Evolutionary conservation across 1,140 invertebrate genomes (phyloP), one percentile per base, ranked within the genome.

Genomic region (Drosophila miranda): DNA sequence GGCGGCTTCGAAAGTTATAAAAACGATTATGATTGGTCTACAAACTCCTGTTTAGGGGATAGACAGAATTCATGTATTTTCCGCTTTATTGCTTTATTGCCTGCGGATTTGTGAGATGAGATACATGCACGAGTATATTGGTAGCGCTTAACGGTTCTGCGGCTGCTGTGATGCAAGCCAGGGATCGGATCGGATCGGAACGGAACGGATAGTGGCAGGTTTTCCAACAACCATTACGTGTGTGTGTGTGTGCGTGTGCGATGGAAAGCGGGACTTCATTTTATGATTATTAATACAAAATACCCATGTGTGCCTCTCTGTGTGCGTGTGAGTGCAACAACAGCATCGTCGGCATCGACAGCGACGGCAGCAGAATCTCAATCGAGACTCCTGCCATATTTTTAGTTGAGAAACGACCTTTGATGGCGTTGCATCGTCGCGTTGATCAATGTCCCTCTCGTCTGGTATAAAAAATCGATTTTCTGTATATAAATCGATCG

Each of bases 391-490:
- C 66, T 79, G 63, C 77, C 67, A 79, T 74, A 89, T 81, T 87
- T 90, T 90, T 81, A 90, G 89, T 90, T 88, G 82, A 90, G 90
- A 89, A 89, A 84, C 80, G 89, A 90, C 86, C 86, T 89, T 89
- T 90, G 89, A 90, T 90, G 89, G 80, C 80, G 86, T 71, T 84
- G 78, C 86, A 90, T 90, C 89, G 89, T 90, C 70, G 77, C 82
- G 74, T 70, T 86, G 82, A 86, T 86, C 81, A 63, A 77, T 80
- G 73, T 46, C 59, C 60, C 58, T 50, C 50, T 61, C 13, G 55
- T 70, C 44, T 59, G 57, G 73, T 60, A 53, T 44, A 43, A 68
- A 43, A 26, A 56, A 44, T 26, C 54, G 11, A 38, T 50, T 30
- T 50, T 30, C 41, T 13, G 38, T n/a, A 1, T 11, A 38, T 5